Evolutionary conservation across 2,113 vertebrate genomes (phyloP).

Genomic region (Gymnorhina tibicen): DNA sequence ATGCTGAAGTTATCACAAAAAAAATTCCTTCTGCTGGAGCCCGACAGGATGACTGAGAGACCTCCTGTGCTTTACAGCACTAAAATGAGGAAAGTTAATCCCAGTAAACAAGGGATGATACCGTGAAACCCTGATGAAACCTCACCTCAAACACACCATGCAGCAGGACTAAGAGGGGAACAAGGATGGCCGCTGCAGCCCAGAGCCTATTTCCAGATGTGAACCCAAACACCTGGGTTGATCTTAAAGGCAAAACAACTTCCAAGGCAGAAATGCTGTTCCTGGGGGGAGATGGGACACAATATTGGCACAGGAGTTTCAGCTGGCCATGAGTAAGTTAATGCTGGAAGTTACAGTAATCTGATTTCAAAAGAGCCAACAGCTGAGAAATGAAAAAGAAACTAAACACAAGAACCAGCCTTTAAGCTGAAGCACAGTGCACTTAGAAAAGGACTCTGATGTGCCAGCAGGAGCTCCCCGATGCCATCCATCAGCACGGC

Average conservation of each 20-base stretch:
- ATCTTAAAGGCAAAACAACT: neutral
- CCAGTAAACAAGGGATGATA: neutral
- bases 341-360: neutral
- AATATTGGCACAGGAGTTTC: accelerated
- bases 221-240: neutral
- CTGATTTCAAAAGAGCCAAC: neutral
- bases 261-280: neutral
- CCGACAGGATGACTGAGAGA: neutral
- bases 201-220: neutral
- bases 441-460: accelerated
- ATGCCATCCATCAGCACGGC: neutral
- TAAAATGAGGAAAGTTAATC: neutral
- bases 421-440: accelerated
- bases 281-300: neutral
- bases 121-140: neutral
- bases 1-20: neutral
- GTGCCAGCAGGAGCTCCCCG: neutral
- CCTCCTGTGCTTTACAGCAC: neutral
- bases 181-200: neutral
- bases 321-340: neutral
- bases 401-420: neutral
- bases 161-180: neutral
- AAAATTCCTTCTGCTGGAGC: neutral
- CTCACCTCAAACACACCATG: accelerated
- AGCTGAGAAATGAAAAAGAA: neutral